Conservation (phyloP, 2,113 vertebrate species). For the Microcebus tavaratra region DNA sequence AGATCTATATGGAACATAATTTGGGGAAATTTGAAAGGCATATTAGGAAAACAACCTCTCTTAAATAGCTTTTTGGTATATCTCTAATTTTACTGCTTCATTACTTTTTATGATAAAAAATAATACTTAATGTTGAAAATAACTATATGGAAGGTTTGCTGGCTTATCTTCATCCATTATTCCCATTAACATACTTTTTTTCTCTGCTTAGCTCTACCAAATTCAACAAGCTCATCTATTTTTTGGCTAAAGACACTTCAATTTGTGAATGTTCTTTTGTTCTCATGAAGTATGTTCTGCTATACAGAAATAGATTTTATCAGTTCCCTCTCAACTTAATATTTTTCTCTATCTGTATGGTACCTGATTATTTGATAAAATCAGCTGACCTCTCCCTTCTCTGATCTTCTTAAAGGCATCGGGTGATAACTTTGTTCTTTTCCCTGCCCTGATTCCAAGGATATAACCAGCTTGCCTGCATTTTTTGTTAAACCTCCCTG, state of each 20-base stretch:
- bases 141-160: neutral
- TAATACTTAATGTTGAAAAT: conserved; percentile 12
- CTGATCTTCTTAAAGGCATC: neutral
- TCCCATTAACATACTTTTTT: neutral
- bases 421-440: neutral
- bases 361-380: neutral
- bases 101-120: conserved; percentile 40
- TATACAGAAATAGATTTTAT: neutral
- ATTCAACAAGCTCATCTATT: neutral
- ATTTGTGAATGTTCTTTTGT: neutral
- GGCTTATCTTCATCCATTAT: neutral
- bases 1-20: neutral
- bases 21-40: conserved; percentile 6
- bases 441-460: neutral
- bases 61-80: neutral
- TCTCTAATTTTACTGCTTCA: conserved; percentile 15
- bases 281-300: neutral
- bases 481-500: neutral
- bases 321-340: neutral
- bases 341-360: neutral
- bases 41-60: neutral
- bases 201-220: neutral
- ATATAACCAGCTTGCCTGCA: neutral
- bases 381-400: neutral
- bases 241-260: conserved; percentile 1